phyloP scores from a whole-genome alignment of 2,888 invertebrate genomes.

The Venusia cambrica region DNA sequence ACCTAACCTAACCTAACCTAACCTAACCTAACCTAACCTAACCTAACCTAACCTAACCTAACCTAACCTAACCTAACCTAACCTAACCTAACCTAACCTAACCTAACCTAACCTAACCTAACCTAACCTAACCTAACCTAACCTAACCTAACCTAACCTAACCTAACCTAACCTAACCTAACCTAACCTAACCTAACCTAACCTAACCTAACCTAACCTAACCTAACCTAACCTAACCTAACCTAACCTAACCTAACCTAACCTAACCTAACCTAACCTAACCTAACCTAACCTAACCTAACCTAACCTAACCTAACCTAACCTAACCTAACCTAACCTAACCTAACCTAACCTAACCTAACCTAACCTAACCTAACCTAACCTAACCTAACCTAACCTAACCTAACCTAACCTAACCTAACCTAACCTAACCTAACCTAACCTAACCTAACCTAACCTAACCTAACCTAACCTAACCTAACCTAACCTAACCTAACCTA shows the following conservation, averaged over 20 bases:
- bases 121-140: constrained; percentile 25
- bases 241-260: constrained; percentile 16
- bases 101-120: constrained; percentile 26
- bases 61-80: constrained; percentile 27
- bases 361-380: constrained; percentile 14
- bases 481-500: constrained; percentile 9
- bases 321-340: constrained; percentile 16
- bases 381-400: constrained; percentile 14
- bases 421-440: constrained; percentile 14
- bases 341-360: constrained; percentile 10
- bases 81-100: constrained; percentile 23
- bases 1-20: constrained; percentile 32
- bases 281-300: constrained; percentile 16
- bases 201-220: constrained; percentile 18
- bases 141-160: constrained; percentile 24
- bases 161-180: constrained; percentile 27
- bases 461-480: constrained; percentile 14
- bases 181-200: constrained; percentile 25
- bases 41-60: constrained; percentile 34
- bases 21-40: constrained; percentile 34
- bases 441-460: constrained; percentile 17
- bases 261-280: constrained; percentile 16
- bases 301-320: constrained; percentile 16
- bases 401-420: constrained; percentile 14
- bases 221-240: constrained; percentile 16